These are phyloP conservation scores for Agrotis clavis DNA, from an alignment of 2,888 invertebrate species.

Conservation along the genomic window DNA sequence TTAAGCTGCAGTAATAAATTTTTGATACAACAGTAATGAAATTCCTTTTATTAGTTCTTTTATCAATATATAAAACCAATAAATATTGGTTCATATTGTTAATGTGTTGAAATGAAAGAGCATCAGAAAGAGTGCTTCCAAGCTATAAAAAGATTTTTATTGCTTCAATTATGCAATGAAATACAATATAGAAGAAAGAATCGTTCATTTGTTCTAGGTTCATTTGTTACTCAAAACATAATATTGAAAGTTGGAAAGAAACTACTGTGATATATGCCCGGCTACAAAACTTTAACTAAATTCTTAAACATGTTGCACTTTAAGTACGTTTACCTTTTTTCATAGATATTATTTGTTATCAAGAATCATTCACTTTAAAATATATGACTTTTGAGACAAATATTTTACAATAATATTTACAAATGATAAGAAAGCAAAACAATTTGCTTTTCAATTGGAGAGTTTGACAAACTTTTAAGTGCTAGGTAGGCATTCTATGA, in stretches of 20 bases:
- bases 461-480: background rate
- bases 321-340: background rate
- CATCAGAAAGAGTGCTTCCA: background rate
- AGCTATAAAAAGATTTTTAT: background rate
- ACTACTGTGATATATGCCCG: too few relatives aligned
- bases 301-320: background rate
- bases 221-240: too few relatives aligned
- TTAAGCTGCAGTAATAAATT: too few relatives aligned
- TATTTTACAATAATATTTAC: conserved; percentile 37
- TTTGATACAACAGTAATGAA: too few relatives aligned
- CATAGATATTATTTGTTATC: background rate
- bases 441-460: conserved; percentile 11
- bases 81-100: background rate
- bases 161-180: background rate
- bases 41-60: background rate
- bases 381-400: conserved; percentile 17
- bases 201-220: too few relatives aligned
- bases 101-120: background rate
- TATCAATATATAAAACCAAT: background rate
- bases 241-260: too few relatives aligned
- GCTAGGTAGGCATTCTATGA: background rate
- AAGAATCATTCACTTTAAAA: conserved; percentile 19
- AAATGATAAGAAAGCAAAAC: conserved; percentile 32
- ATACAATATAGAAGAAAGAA: too few relatives aligned
- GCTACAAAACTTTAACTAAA: too few relatives aligned